Base-by-base conservation (phyloP, 2,888 invertebrate genomes). In the Abrostola tripartita region DNA sequence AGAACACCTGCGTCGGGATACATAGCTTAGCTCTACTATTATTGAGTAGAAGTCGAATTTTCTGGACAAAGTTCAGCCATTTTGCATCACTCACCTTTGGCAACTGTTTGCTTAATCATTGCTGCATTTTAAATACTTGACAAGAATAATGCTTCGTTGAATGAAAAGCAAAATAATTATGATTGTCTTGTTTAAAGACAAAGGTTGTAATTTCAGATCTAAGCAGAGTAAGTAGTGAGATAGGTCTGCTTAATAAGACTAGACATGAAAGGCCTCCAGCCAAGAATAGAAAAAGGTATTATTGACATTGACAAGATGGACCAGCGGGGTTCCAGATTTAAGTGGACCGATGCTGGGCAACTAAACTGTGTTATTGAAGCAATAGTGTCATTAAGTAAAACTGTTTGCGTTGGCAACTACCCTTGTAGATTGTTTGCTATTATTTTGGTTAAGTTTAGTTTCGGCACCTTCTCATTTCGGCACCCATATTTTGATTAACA, bases 261-360 rank as follows among this genome's bases (percentile, higher is more conserved):
- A 12, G 14, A 14, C 7, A 14, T 12, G 12, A 44, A 41, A 44
- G 44, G 44, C 44, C 44, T 24, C 10, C 9, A 5, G 44, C 24
- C 24, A 64, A 14, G 9, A 44, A 41, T 14, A 44, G 9, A 59
- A 51, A 61, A 47, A 50, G 41, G 41, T 60, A 52, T 65, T 72
- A 54, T 64, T 64, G 61, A 52, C 35, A 54, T 64, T 64, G 61
- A 52, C 35, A 37, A 41, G 37, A 50, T 7, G 7, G 56, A 53
- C 4, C 66, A 73, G 70, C 52, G 65, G 61, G 73, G 69, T 60
- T 59, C 52, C 52, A 42, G 51, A 40, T 51, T 52, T 53, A 68
- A 71, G 68, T 69, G 63, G 59, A 65, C 58, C 42, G 55, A 56
- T 41, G 72, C 62, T 65, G 75, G 6, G 68, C 8, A 49, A 14